Percentiles rank a stretch among this genome's conserved stretches.
Evolutionary conservation across 2,797 vertebrate genomes (phyloP).

Genomic region (Danio kyathit): DNA sequence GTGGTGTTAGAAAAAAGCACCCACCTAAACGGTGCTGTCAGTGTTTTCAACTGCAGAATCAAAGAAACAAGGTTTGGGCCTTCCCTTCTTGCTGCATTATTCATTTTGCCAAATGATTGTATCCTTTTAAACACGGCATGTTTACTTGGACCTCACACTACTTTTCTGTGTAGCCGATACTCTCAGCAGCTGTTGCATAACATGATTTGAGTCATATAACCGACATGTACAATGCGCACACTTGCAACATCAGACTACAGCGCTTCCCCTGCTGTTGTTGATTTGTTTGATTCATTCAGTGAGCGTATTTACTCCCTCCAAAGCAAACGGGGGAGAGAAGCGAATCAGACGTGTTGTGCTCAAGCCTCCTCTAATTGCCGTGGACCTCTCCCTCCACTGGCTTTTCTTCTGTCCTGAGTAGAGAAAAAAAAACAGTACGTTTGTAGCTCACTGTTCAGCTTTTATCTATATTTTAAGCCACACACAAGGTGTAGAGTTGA

Average conservation of each 20-base stretch:
- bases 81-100: conserved; percentile 9
- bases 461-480: conserved; percentile 99
- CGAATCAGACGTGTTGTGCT: conserved; percentile 66
- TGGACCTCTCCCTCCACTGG: conserved; percentile 74
- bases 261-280: conserved; percentile 51
- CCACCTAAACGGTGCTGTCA: conserved; percentile 18
- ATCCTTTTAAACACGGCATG: conserved; percentile 28
- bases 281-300: conserved; percentile 58
- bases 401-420: conserved; percentile 74
- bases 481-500: conserved; percentile 94
- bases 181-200: conserved; percentile 28
- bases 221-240: conserved; percentile 21
- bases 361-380: conserved; percentile 78
- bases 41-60: conserved; percentile 4
- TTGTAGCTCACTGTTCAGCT: conserved; percentile 93
- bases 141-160: conserved; percentile 21
- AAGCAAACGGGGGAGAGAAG: conserved; percentile 54
- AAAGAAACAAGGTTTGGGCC: conserved; percentile 6
- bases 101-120: conserved; percentile 22
- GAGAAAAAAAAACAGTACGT: conserved; percentile 72
- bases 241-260: conserved; percentile 20
- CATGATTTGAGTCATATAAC: conserved; percentile 11
- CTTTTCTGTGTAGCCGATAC: conserved; percentile 26
- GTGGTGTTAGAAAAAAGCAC: conserved; percentile 16
- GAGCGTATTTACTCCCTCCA: conserved; percentile 58